Evolutionary conservation across 2,888 invertebrate species (phyloP).

Genomic region (Agriopis aurantiaria): DNA sequence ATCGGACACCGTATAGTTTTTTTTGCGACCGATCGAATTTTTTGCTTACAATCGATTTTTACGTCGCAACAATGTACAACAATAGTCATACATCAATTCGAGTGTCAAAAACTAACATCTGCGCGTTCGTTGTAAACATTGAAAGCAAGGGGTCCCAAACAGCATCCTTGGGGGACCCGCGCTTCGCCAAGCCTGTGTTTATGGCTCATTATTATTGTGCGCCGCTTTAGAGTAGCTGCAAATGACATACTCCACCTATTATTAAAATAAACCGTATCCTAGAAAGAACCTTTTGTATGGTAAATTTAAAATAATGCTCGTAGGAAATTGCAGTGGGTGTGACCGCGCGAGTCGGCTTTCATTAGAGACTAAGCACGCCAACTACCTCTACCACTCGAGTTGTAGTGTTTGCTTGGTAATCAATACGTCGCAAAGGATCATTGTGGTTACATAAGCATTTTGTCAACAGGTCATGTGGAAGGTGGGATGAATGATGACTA

Average conservation of each 20-base stretch:
- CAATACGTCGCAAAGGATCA: slow-evolving; percentile 54
- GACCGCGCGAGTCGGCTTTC: slow-evolving; percentile 61
- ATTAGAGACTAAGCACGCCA: slow-evolving; percentile 60
- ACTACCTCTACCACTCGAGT: slow-evolving; percentile 60
- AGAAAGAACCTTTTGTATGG: slow-evolving; percentile 72
- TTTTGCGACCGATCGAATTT: slow-evolving; percentile 74
- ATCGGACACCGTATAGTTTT: slow-evolving; percentile 70
- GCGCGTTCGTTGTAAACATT: slow-evolving; percentile 82
- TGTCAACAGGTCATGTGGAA: slow-evolving; percentile 72
- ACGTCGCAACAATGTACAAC: slow-evolving; percentile 73
- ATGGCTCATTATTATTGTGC: slow-evolving; percentile 84
- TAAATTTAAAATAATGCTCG: slow-evolving; percentile 73
- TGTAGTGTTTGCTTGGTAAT: slow-evolving; percentile 67
- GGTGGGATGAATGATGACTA: slow-evolving; percentile 80
- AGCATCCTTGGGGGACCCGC: slow-evolving; percentile 75
- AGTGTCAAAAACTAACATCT: slow-evolving; percentile 87
- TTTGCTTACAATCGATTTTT: slow-evolving; percentile 75
- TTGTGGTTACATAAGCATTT: slow-evolving; percentile 42
- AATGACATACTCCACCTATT: slow-evolving; percentile 83
- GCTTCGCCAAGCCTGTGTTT: slow-evolving; percentile 79
- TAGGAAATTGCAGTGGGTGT: slow-evolving; percentile 69
- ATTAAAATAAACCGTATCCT: slow-evolving; percentile 78
- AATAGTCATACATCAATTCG: slow-evolving; percentile 84
- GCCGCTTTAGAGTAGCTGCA: slow-evolving; percentile 80
- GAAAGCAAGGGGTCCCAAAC: slow-evolving; percentile 71